Conservation (phyloP, 2,113 vertebrate genomes). For the Polyodon spathula region DNA sequence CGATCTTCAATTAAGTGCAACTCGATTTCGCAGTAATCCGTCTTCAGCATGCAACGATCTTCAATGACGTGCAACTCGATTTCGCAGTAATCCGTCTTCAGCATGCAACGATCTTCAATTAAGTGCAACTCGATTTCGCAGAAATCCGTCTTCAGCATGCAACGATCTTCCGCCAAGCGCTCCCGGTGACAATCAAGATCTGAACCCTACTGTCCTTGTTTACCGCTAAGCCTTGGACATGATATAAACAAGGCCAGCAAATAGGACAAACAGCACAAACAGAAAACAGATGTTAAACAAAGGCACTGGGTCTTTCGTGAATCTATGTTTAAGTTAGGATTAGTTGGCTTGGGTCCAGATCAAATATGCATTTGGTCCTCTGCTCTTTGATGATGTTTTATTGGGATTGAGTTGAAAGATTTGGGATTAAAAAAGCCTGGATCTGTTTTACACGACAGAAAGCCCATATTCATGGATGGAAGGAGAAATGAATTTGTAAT, state of each 20-base stretch:
- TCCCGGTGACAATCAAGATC: neutral
- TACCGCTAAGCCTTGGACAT: no score
- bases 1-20: no score
- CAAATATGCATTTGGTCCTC: slow-evolving; percentile 15
- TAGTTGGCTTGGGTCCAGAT: slow-evolving; percentile 1
- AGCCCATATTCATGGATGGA: no score
- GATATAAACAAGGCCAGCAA: neutral
- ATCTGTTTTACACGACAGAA: slow-evolving; percentile 7
- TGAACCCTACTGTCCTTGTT: neutral
- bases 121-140: slow-evolving; percentile 2
- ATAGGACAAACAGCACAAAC: neutral
- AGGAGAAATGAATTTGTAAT: no score
- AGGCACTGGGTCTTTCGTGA: neutral
- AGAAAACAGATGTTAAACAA: slow-evolving; percentile 10
- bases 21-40: no score
- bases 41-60: no score
- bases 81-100: neutral
- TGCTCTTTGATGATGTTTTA: slow-evolving; percentile 17
- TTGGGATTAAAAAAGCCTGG: slow-evolving; percentile 12
- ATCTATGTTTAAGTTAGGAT: neutral
- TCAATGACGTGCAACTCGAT: neutral
- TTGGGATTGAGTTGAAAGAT: slow-evolving; percentile 10
- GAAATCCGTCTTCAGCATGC: neutral
- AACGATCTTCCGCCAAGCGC: neutral
- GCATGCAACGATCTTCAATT: no score